Conservation (phyloP, 2,113 vertebrate species). For the Salvelinus namaycush region DNA sequence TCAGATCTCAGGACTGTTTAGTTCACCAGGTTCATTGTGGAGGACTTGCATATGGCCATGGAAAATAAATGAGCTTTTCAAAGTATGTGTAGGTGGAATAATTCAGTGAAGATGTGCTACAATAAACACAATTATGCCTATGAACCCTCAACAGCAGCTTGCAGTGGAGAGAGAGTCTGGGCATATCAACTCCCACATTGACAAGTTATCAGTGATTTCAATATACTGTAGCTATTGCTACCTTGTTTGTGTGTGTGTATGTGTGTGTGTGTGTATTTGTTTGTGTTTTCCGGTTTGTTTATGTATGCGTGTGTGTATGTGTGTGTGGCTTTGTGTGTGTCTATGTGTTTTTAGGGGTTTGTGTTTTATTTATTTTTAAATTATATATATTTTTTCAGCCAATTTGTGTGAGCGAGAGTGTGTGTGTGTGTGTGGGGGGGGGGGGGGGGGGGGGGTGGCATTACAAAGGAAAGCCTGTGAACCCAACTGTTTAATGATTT, state of each 20-base stretch:
- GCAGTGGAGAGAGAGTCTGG: conserved; percentile 43
- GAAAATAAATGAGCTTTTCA: conserved; percentile 68
- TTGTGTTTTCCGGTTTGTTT: no score
- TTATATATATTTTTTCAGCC: no score
- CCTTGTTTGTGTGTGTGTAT: no score
- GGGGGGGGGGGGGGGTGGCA: not conserved
- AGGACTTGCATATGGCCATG: conserved; percentile 64
- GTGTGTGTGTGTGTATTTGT: no score
- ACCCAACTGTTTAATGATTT: not conserved
- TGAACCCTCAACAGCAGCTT: conserved; percentile 62
- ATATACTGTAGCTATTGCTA: no score
- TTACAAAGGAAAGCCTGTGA: not conserved
- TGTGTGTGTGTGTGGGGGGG: conserved; percentile 23
- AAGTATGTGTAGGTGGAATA: conserved; percentile 73
- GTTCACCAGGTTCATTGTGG: conserved; percentile 64
- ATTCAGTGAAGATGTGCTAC: conserved; percentile 45
- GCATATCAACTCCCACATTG: not conserved
- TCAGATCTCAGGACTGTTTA: conserved; percentile 30
- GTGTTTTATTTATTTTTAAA: no score
- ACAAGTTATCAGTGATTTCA: not conserved
- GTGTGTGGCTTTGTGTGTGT: no score
- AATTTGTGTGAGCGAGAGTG: conserved; percentile 8
- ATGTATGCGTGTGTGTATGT: not conserved
- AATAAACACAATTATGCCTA: conserved; percentile 69
- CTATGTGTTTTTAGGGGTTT: no score